Evolutionary conservation across 2,113 vertebrate species (phyloP), one percentile per base, ranked within the genome.

Genomic region (Scomber colias): DNA sequence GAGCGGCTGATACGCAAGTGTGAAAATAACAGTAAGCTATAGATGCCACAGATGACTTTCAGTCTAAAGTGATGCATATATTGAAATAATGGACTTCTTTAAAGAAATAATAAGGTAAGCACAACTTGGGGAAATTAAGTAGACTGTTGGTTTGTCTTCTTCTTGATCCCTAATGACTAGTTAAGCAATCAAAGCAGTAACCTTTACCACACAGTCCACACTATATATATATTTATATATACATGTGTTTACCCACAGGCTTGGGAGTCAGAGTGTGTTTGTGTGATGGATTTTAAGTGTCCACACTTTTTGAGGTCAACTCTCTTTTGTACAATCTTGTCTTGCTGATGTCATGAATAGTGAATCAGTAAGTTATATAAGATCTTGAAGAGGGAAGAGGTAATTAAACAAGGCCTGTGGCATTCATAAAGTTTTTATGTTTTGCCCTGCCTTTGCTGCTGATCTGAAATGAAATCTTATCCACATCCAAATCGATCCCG

Each of bases 381-480:
- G 46, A 72, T 74, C 75, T 51, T 15, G 57, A 81, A 65, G 71
- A 46, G 62, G 51, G 84, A 83, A 77, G 79, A 81, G 67, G 74
- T 83, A 64, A 82, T 86, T 84, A 78, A 86, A 83, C 53, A 0
- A 75, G 75, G 65, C 77, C 71, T 72, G 65, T 82, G 81, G 82
- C 71, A 53, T 88, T 87, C 71, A 73, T 86, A 77, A 87, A 87
- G 78, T 83, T 84, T 83, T 84, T 57, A 85, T 86, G 69, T 80
- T 82, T 68, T 69, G 51, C 71, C 1, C 57, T 27, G 44, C 73
- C n/a, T 56, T 11, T 0, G 60, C 85, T 74, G 62, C 63, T 60
- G 49, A 83, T 72, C 57, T 63, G 13, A 83, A 31, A 44, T 46
- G 57, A 81, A 83, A 50, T 60, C 68, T 60, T 70, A 54, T 62